Evolutionary conservation across 2,113 vertebrate species (phyloP).

Genomic region (Larimichthys crocea): DNA sequence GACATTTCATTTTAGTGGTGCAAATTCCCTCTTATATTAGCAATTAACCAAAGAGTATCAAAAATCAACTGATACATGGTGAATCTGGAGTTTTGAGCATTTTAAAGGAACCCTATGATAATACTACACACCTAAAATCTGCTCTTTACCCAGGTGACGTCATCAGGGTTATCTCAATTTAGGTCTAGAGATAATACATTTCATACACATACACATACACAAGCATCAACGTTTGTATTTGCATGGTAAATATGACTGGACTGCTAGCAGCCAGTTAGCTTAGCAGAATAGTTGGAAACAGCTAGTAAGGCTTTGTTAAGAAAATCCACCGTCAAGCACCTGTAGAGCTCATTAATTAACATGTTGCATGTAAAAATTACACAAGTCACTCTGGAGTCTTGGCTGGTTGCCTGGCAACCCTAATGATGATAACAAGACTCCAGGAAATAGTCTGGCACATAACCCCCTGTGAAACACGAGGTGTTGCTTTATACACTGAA

Average conservation of each 20-base stretch:
- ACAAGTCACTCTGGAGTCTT: background rate
- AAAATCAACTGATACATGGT: background rate
- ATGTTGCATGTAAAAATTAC: background rate
- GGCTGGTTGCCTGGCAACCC: background rate
- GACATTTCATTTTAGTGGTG: background rate
- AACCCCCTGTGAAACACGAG: too few species aligned
- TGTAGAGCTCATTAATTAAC: background rate
- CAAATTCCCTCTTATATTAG: background rate
- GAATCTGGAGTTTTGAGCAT: background rate
- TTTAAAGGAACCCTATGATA: background rate
- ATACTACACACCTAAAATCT: background rate
- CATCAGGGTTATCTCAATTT: background rate
- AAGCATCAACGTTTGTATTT: too few species aligned
- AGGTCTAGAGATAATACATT: too few species aligned
- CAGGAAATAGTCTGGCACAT: too few species aligned
- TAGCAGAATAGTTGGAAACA: background rate
- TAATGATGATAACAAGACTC: background rate
- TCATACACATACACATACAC: too few species aligned
- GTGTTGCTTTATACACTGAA: too few species aligned
- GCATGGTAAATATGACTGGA: background rate
- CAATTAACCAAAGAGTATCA: background rate
- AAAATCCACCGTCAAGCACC: too few species aligned
- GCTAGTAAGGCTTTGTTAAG: background rate
- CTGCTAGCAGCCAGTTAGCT: background rate
- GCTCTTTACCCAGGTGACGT: background rate